Evolutionary conservation across 2,888 invertebrate species (phyloP), one percentile per base, ranked within the genome.

Genomic region (Cataglyphis cursor): DNA sequence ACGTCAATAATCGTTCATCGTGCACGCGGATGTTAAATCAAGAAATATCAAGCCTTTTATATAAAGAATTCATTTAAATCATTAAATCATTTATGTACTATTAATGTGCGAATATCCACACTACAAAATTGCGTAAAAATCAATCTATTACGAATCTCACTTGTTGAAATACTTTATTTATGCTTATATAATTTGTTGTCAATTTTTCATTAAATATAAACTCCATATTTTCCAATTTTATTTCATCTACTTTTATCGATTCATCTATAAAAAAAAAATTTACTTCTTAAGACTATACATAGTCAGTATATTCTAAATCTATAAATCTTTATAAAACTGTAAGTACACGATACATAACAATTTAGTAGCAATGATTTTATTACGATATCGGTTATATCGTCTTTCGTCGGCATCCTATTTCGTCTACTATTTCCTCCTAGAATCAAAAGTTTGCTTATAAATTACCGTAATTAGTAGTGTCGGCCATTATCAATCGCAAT

Each of bases 1-100:
- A 84, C 83, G 61, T 73, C 82, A 66, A 31, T 64, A 73, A 75
- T 68, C 64, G 83, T 89, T 84, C 85, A 81, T 78, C 81, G 81
- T 8, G 1, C n/a, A 0, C 12, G 41, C 41, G n/a, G 82, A 84
- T 64, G 54, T 61, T 78, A 51, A 74, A 38, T 18, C 15, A 12
- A 18, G 21, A 0, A 15, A 59, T 57, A 15, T 44, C 59, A 59
- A 35, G 68, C 3, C 44, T 24, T 2, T 15, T 24, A 6, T 24
- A 6, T 18, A 6, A 59, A 18, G 18, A 12, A 59, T 21, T 18
- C 15, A n/a, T 59, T 31, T 6, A 59, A 70, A 64, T 15, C 8
- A 61, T 31, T 6, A 59, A 70, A 75, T 15, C 12, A 61, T 28
- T 24, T 65, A 44, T 15, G n/a, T 75, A 12, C 15, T 15, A 28